Evolutionary conservation across 2,113 vertebrate species (phyloP).

Genomic region (Carollia perspicillata): DNA sequence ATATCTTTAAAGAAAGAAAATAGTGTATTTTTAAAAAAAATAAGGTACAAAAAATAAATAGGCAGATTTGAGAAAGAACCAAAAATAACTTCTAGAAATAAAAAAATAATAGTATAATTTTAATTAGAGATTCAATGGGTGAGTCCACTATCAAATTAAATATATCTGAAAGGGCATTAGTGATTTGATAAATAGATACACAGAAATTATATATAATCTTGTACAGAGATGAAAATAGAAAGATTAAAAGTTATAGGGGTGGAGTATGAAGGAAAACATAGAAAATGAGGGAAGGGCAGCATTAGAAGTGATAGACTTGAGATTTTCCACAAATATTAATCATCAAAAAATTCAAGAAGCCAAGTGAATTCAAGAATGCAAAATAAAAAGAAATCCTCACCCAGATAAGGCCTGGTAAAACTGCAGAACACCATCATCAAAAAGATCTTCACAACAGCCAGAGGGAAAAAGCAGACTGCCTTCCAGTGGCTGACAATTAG

Average conservation of each 20-base stretch:
- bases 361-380: neutral
- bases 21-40: neutral
- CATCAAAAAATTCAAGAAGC: slow-evolving; percentile 16
- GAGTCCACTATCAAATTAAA: neutral
- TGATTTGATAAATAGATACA: neutral
- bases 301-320: neutral
- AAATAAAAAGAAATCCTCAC: neutral
- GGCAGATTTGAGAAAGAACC: neutral
- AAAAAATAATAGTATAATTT: neutral
- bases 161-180: neutral
- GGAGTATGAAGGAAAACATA: neutral
- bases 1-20: slow-evolving; percentile 2
- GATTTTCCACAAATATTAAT: neutral
- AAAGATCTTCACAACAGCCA: neutral
- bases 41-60: neutral
- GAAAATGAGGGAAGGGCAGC: neutral
- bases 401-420: neutral
- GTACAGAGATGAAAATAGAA: neutral
- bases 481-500: neutral
- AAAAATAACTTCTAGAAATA: slow-evolving; percentile 41
- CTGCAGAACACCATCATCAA: neutral
- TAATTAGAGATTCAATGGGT: neutral
- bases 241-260: neutral
- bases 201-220: neutral
- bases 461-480: neutral